Base-by-base conservation (phyloP, 2,888 invertebrate genomes). In the Crossocerus cetratus region DNA sequence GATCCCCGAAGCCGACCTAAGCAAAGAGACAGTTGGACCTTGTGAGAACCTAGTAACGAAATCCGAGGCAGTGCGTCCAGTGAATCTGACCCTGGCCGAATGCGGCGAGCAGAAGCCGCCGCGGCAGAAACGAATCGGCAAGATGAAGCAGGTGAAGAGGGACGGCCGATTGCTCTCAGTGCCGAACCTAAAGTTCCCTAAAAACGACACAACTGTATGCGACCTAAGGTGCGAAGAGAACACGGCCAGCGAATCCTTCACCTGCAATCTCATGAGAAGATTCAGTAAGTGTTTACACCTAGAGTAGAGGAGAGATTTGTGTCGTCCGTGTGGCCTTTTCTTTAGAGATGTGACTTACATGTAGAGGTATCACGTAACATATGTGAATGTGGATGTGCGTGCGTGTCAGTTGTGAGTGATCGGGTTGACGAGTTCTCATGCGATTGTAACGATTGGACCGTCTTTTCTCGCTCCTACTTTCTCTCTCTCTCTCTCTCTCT, bases 211-310 rank as follows among this genome's bases (percentile, higher is more conserved):
- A 89, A 89, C 74, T 84, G 87, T 91, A 83, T 91, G 91, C 86
- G 94, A 93, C 87, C 91, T 93, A 84, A 91, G 94, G 89, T 91
- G 92, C 85, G 91, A 91, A 86, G 92, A 91, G 80, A 91, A 91
- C 60, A 78, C 73, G 23, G 70, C 68, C 57, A 63, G 82, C 82
- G 87, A 87, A 69, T 91, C 94, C 76, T 94, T 95, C 92, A 94
- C 95, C 84, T 94, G 95, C 89, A 94, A 93, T 92, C 92, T 96
- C 85, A 95, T 95, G 92, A 93, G 96, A 90, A 94, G 96, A 93
- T 95, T 96, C 94, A 96, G 96, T 96, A 96, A 96, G 96, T 96
- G 93, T 92, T 84, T 77, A 74, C 44, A 75, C 79, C 74, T 82
- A 84, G 83, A 80, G 78, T 86, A 87, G 84, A 82, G 76, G 78